A percentile compares a stretch with the other conserved stretches of the same genome.
phyloP scores from a whole-genome alignment of 1,140 invertebrate species.

The Drosophila busckii region DNA sequence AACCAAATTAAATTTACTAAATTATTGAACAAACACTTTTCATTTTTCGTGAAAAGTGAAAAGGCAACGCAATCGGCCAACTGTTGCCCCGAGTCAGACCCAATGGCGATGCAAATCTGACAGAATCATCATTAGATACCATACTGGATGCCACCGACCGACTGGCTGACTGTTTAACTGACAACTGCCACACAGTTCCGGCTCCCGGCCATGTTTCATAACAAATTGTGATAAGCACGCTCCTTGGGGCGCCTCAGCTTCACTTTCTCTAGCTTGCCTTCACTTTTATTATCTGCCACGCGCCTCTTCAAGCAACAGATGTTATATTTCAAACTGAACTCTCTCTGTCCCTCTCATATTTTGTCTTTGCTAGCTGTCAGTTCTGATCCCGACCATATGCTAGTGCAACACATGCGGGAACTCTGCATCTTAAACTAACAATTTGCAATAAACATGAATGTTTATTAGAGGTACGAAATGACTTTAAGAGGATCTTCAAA shows the following conservation, averaged over 20 bases:
- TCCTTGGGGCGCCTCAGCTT: slow-evolving; percentile 57
- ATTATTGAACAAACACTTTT: slow-evolving; percentile 67
- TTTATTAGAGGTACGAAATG: slow-evolving; percentile 46
- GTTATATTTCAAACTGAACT: slow-evolving; percentile 4
- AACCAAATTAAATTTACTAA: slow-evolving; percentile 59
- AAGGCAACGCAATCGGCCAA: slow-evolving; percentile 47
- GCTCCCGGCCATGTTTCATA: slow-evolving; percentile 20
- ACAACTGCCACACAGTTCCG: slow-evolving; percentile 48
- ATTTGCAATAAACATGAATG: slow-evolving; percentile 68
- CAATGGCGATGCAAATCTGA: slow-evolving; percentile 64
- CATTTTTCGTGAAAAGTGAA: slow-evolving; percentile 64
- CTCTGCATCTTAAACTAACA: slow-evolving; percentile 36
- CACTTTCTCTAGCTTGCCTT: slow-evolving; percentile 43
- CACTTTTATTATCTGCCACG: slow-evolving; percentile 48
- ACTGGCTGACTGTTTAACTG: slow-evolving; percentile 50
- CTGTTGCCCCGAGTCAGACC: slow-evolving; percentile 44
- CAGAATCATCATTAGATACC: slow-evolving; percentile 62
- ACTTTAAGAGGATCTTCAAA: too few species aligned
- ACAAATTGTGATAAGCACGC: slow-evolving; percentile 58
- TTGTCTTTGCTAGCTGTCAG: slow-evolving; percentile 8
- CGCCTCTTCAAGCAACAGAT: slow-evolving; percentile 47
- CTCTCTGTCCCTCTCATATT: slow-evolving; percentile 6
- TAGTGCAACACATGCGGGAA: slow-evolving; percentile 41
- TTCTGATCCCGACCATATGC: slow-evolving; percentile 46
- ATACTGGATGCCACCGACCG: not conserved